A percentile compares a stretch with the other conserved stretches of the same genome.
Evolutionary conservation across 2,113 vertebrate species (phyloP).

Genomic region (Sylvietta virens): DNA sequence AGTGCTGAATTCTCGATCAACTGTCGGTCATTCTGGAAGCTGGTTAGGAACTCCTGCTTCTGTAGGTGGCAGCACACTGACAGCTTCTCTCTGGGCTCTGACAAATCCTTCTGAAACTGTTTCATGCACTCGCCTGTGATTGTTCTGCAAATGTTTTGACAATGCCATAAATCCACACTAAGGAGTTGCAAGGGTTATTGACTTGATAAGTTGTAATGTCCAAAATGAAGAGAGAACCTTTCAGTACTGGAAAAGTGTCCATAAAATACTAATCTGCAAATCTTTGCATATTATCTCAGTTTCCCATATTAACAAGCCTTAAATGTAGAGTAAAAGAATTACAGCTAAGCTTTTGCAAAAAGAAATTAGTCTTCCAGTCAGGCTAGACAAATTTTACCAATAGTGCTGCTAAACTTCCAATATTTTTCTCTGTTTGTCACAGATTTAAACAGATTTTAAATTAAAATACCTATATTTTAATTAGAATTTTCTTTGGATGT

Average conservation of each 20-base stretch:
- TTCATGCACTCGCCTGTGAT: neutral
- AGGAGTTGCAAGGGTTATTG: neutral
- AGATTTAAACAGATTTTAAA: neutral
- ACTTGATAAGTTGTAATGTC: neutral
- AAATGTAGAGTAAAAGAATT: neutral
- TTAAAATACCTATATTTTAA: neutral
- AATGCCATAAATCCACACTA: neutral
- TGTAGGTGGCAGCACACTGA: neutral
- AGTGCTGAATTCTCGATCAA: neutral
- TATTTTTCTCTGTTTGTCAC: neutral
- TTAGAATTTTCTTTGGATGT: neutral
- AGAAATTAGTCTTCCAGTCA: neutral
- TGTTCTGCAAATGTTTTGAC: neutral
- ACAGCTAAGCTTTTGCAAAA: neutral
- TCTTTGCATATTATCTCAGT: neutral
- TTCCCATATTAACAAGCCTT: neutral
- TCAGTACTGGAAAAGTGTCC: neutral
- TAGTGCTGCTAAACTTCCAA: neutral
- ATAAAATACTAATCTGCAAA: neutral
- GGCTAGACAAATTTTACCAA: neutral
- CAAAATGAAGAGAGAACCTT: neutral
- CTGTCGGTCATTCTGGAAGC: neutral
- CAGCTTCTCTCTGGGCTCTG: neutral
- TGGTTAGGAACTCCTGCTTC: neutral
- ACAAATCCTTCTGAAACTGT: neutral